Base-by-base conservation (phyloP, 2,797 vertebrate species). In the Triplophysa yarkandensis region DNA sequence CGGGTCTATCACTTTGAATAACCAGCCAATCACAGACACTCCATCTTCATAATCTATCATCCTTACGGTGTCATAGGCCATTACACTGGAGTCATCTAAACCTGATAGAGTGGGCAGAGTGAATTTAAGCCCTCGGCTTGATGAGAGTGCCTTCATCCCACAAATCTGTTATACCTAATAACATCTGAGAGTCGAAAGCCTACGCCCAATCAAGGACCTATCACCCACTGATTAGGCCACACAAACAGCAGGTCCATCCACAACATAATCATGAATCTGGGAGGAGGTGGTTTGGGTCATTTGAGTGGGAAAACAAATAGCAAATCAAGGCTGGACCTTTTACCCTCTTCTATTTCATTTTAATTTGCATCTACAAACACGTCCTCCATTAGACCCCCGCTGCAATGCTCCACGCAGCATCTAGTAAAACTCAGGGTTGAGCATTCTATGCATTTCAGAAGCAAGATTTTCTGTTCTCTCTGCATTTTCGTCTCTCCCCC, bases 161-260 rank as follows among this genome's bases (percentile, higher is more conserved):
- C 66, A 65, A 28, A 44, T 39, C 71, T 69, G 69, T 79, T 77
- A 78, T 54, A 43, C 28, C 77, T 77, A 75, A 81, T 79, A 74
- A 54, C 74, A 77, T 58, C 13, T 54, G 61, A 71, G 71, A 74
- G 61, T 36, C 50, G 11, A 62, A 57, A 77, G 44, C 34, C 68
- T 79, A 70, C 46, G 46, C 61, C 74, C 74, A 79, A 77, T 81
- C 80, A 79, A 67, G 60, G 68, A 54, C 19, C 77, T 64, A 76
- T 79, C 74, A 74, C 43, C 60, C 44, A 25, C 74, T 74, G 77
- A 81, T 77, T 79, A 52, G 68, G 17, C 50, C 66, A 34, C 55
- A 46, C 39, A 64, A 62, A 16, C 71, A 64, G 36, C 66, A 41
- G 75, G 61, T 43, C 67, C 19, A 50, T 62, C 50, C 23, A 68